Evolutionary conservation across 1,140 invertebrate genomes (phyloP), one percentile per base, ranked within the genome.

Genomic region (Drosophila tani): DNA sequence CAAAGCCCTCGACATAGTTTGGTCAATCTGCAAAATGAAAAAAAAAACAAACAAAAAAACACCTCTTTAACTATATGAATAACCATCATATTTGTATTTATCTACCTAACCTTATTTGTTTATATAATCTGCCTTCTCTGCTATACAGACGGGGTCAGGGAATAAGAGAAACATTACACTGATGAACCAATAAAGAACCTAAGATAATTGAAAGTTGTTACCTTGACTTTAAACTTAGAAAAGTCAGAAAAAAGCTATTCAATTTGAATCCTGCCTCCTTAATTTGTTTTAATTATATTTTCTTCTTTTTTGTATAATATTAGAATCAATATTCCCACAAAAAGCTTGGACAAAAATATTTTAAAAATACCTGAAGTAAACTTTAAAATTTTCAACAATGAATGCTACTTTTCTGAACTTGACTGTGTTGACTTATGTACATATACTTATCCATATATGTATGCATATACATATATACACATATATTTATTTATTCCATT

Each of bases 71-170:
- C 8, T 21, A 35, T 43, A 43, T 69, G 45, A 27, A n/a, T 51
- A 69, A 35, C 29, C 35, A 66, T 68, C 65, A 49, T 32, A 63
- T 21, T 63, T 62, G 24, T 40, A n/a, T 67, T 64, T 64, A 32
- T 49, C 43, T 49, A 21, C 58, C 41, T 15, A 40, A 35, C 59
- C 9, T n/a, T 67, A 53, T 66, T 50, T 68, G 27, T 27, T 32
- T 51, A 38, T 27, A 45, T 53, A 53, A 53, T 69, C 66, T 67
- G 12, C 62, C 27, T 24, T 17, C 35, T 66, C 9, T 19, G 11
- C 15, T n/a, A 17, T 38, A 66, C 41, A 66, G 29, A 15, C 29
- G 17, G 14, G 41, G 64, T n/a, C 19, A 62, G 3, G 15, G 8
- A 38, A 35, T 35, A n/a, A 43, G 32, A 14, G 6, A 19, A 2